phyloP scores from a whole-genome alignment of 2,888 invertebrate species.

The Azorinus chamasolen region DNA sequence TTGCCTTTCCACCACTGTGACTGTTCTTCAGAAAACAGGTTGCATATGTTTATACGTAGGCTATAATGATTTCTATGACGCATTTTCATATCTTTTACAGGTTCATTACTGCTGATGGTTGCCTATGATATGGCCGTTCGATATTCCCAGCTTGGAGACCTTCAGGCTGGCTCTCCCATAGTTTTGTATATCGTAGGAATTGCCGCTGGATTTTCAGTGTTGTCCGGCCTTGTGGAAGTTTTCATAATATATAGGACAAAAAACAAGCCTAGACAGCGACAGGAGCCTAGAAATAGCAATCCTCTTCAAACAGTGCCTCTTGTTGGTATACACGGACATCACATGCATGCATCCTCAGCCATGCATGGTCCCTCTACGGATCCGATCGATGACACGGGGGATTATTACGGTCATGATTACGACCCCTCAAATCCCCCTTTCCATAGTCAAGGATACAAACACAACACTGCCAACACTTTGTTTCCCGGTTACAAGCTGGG shows the following conservation, averaged over 20 bases:
- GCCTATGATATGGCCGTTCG: conserved; percentile 24
- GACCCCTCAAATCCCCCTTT: conserved; percentile 39
- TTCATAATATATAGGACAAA: conserved; percentile 36
- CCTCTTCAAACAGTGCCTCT: conserved; percentile 1
- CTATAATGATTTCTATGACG: too few species aligned
- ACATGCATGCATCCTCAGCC: neutral
- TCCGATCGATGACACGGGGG: conserved; percentile 25
- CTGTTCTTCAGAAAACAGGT: too few species aligned
- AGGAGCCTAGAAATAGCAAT: neutral
- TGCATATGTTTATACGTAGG: too few species aligned
- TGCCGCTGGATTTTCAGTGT: conserved; percentile 23
- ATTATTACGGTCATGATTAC: conserved; percentile 53
- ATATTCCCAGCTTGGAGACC: conserved; percentile 15
- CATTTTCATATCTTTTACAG: conserved; percentile 28
- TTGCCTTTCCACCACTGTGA: too few species aligned
- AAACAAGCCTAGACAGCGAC: conserved; percentile 11
- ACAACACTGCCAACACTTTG: conserved; percentile 24
- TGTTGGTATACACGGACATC: neutral
- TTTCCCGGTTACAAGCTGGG: conserved; percentile 57
- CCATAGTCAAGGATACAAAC: conserved; percentile 44
- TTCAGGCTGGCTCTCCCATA: conserved; percentile 34
- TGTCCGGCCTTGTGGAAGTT: conserved; percentile 37
- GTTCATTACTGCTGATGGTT: conserved; percentile 35
- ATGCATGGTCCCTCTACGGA: conserved; percentile 2
- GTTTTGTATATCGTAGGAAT: conserved; percentile 34